phyloP scores from a whole-genome alignment of 2,797 vertebrate species.

The Takifugu rubripes region DNA sequence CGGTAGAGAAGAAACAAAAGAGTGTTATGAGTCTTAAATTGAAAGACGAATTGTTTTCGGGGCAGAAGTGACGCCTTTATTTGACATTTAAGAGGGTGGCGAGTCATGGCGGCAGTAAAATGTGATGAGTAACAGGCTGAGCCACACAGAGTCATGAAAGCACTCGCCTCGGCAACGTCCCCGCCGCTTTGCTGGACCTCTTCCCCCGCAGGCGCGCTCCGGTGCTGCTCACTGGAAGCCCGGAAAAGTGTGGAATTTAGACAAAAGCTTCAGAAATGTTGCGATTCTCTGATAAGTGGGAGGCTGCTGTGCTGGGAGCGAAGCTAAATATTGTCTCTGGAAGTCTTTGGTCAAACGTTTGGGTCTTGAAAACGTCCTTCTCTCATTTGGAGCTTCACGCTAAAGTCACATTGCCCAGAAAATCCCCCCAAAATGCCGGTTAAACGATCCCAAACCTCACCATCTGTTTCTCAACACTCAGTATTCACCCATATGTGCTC shows the following conservation, averaged over 20 bases:
- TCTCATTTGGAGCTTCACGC: no score
- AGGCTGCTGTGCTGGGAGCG: no score
- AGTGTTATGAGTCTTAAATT: constrained; percentile 8
- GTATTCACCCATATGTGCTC: no score
- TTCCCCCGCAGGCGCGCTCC: background rate
- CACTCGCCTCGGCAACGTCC: constrained; percentile 35
- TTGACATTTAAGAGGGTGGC: constrained; percentile 7
- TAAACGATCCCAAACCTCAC: no score
- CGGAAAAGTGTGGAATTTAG: background rate
- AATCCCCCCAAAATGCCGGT: no score
- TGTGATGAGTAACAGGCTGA: background rate
- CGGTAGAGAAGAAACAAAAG: constrained; percentile 29
- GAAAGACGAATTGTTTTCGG: constrained; percentile 13
- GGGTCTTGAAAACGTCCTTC: no score
- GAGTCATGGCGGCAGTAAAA: constrained; percentile 4
- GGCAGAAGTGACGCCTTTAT: constrained; percentile 4
- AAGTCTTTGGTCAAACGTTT: no score
- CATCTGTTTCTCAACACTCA: no score
- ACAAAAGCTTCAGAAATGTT: no score
- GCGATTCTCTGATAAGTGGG: no score
- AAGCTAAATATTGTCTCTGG: no score
- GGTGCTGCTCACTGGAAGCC: constrained; percentile 1
- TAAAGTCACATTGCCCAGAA: no score
- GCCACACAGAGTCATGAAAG: background rate
- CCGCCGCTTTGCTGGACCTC: constrained; percentile 5